These are phyloP conservation scores for Pseudochirops corinnae DNA, from an alignment of 2,797 vertebrate genomes.

Conservation along the genomic window DNA sequence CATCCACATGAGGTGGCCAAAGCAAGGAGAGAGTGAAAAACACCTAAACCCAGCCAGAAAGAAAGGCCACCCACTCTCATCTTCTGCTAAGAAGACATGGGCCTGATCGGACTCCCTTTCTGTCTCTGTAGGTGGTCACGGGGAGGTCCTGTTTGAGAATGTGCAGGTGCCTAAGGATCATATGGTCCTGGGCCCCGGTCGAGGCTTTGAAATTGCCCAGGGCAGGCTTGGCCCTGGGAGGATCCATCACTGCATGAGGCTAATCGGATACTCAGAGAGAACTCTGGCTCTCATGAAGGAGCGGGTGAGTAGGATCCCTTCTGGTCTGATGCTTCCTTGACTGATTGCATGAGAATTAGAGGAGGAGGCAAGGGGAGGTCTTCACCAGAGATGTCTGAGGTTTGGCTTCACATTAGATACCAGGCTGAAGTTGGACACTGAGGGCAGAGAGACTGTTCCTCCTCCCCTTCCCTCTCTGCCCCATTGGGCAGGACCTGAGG, in stretches of 20 bases:
- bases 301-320: constrained; percentile 68
- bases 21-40: not conserved
- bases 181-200: constrained; percentile 79
- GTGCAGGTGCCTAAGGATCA: constrained; percentile 82
- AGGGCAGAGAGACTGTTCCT: not conserved
- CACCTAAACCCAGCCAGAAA: not conserved
- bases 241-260: constrained; percentile 83
- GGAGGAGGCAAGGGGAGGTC: not conserved
- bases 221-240: constrained; percentile 82
- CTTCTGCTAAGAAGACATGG: not conserved
- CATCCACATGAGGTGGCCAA: not conserved
- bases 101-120: not conserved
- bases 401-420: constrained; percentile 5
- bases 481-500: not conserved
- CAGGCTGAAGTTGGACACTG: not conserved
- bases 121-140: constrained; percentile 77
- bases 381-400: not conserved
- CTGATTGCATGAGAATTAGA: not conserved
- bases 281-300: constrained; percentile 83
- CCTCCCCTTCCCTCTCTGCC: not conserved
- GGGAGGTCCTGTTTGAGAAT: constrained; percentile 79
- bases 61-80: not conserved
- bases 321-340: constrained; percentile 14
- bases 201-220: constrained; percentile 84
- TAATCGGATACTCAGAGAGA: constrained; percentile 79